These are phyloP conservation scores for Cochlearius cochlearius DNA, from an alignment of 2,113 vertebrate genomes.

Conservation along the genomic window DNA sequence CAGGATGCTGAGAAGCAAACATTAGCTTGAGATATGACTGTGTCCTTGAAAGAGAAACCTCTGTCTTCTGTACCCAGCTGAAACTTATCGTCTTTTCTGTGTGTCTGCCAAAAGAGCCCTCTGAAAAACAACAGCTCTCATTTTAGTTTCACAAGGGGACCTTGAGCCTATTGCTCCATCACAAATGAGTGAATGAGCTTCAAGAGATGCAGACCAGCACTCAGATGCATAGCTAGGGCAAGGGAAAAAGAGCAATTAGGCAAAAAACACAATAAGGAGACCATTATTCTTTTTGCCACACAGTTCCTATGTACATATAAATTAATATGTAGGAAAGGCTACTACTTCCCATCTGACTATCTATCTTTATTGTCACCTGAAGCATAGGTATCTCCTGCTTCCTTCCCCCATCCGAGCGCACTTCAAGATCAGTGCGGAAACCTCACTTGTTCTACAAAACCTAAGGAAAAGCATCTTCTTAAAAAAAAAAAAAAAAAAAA, in stretches of 20 bases:
- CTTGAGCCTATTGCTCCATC: not conserved
- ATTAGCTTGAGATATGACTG: not conserved
- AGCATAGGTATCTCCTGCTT: not conserved
- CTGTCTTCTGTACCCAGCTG: not conserved
- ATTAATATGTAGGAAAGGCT: not conserved
- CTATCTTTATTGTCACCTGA: not conserved
- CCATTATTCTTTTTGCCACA: not conserved
- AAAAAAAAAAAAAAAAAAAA: not conserved
- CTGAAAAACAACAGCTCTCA: not conserved
- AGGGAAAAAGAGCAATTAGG: not conserved
- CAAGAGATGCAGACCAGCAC: not conserved
- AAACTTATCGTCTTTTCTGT: not conserved
- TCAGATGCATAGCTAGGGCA: not conserved
- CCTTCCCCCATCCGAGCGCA: not conserved
- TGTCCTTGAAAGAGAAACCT: not conserved
- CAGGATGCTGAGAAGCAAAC: not conserved
- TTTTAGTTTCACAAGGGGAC: not conserved
- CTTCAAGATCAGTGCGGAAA: not conserved
- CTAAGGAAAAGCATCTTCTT: not conserved
- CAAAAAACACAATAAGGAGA: not conserved
- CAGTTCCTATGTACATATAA: not conserved
- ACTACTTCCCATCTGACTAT: not conserved
- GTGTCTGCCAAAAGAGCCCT: not conserved
- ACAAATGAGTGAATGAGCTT: not conserved
- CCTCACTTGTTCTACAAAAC: not conserved